Evolutionary conservation across 2,888 invertebrate genomes (phyloP).

Genomic region (Bombyx huttoni): DNA sequence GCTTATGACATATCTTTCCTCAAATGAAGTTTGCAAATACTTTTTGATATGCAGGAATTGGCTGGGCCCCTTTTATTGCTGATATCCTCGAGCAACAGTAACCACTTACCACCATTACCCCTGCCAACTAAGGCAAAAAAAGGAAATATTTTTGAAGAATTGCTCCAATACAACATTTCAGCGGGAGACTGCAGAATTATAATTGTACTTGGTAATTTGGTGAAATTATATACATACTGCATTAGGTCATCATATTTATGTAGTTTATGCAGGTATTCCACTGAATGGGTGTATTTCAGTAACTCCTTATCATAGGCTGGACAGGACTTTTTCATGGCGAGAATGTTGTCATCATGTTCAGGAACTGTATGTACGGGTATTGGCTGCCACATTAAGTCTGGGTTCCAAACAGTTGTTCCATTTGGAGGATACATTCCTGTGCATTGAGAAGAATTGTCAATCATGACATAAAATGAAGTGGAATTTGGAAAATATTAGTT

Average conservation of each 20-base stretch:
- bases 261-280: slow-evolving; percentile 68
- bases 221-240: slow-evolving; percentile 36
- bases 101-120: no score
- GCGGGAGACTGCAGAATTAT: not conserved
- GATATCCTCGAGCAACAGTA: no score
- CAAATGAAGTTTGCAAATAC: no score
- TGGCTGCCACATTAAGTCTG: slow-evolving; percentile 79
- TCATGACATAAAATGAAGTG: no score
- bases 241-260: slow-evolving; percentile 75
- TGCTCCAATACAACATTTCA: not conserved
- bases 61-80: no score
- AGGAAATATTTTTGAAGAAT: no score
- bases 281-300: slow-evolving; percentile 57
- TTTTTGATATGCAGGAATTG: no score
- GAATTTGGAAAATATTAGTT: no score
- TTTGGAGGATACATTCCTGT: slow-evolving; percentile 79
- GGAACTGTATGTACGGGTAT: slow-evolving; percentile 82
- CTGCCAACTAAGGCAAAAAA: no score
- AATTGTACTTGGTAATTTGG: not conserved
- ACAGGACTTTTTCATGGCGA: slow-evolving; percentile 75
- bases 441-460: slow-evolving; percentile 3
- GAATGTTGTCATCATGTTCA: slow-evolving; percentile 74
- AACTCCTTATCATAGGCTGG: slow-evolving; percentile 74
- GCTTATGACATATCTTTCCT: no score
- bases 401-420: slow-evolving; percentile 73